A percentile compares a stretch with the other conserved stretches of the same genome.
Evolutionary conservation across 1,140 invertebrate genomes (phyloP).

Genomic region (Bacillus rossius): DNA sequence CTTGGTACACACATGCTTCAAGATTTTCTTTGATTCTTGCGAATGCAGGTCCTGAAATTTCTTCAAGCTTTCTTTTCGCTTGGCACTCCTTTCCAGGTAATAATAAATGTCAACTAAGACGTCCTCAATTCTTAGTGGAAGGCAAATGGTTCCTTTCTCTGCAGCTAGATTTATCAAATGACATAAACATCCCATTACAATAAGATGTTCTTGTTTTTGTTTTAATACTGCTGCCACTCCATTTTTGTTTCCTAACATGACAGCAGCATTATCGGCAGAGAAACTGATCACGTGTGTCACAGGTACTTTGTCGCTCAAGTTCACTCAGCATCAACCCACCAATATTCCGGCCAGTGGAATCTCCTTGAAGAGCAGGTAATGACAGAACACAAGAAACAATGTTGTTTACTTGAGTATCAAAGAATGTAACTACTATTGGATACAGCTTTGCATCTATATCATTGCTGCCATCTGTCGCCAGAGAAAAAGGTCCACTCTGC

Average conservation of each 20-base stretch:
- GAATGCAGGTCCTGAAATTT: not conserved
- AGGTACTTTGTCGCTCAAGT: not conserved
- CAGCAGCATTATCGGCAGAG: not conserved
- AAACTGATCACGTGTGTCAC: not conserved
- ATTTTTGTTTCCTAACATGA: not conserved
- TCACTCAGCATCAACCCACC: not conserved
- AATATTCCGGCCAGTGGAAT: not conserved
- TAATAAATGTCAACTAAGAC: not conserved
- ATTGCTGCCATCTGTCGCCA: not conserved
- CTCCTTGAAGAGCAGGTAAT: not conserved
- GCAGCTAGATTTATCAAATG: conserved; percentile 1
- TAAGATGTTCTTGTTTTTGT: not conserved
- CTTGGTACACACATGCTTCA: not conserved
- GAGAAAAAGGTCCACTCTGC: not conserved
- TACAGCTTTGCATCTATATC: not conserved
- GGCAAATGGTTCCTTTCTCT: not conserved
- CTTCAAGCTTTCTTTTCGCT: not conserved
- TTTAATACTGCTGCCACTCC: conserved; percentile 1
- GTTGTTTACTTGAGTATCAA: not conserved
- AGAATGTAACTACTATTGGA: not conserved
- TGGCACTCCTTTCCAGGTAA: not conserved
- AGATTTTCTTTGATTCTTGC: not conserved
- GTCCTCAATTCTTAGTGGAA: not conserved
- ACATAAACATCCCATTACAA: not conserved
- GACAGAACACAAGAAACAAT: not conserved